phyloP scores from a whole-genome alignment of 2,113 vertebrate genomes.

The Podiceps cristatus region DNA sequence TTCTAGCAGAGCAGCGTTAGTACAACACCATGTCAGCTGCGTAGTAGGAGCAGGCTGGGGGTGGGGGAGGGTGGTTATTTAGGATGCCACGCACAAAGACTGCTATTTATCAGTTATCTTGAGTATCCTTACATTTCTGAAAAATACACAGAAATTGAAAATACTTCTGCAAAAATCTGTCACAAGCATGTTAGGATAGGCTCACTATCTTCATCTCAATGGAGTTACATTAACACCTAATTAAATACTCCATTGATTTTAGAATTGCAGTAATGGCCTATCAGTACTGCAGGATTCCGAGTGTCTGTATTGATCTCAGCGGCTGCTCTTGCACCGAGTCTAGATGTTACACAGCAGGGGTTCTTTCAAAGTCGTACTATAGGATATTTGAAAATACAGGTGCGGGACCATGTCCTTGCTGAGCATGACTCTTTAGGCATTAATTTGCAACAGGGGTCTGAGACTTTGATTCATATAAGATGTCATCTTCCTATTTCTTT shows the following conservation, averaged over 20 bases:
- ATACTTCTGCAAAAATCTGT: not conserved
- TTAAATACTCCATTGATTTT: conserved; percentile 57
- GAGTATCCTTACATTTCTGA: not conserved
- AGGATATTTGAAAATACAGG: not conserved
- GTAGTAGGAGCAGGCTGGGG: not conserved
- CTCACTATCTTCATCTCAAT: not conserved
- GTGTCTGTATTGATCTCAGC: conserved; percentile 23
- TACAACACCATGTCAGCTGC: not conserved
- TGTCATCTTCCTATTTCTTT: not conserved
- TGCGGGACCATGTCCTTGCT: not conserved
- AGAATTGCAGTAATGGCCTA: conserved; percentile 29
- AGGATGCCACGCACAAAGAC: not conserved
- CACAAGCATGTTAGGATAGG: not conserved
- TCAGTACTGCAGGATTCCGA: conserved; percentile 21
- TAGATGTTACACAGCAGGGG: not conserved
- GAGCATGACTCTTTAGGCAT: not conserved
- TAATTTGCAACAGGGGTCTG: not conserved
- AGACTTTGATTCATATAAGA: not conserved
- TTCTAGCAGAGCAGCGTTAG: not conserved
- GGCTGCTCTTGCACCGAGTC: not conserved
- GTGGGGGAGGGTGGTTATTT: not conserved
- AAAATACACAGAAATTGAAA: not conserved
- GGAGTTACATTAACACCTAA: conserved; percentile 4
- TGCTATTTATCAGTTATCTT: not conserved
- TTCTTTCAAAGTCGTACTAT: not conserved